A percentile compares a stretch with the other conserved stretches of the same genome.
Conservation (phyloP, 2,113 vertebrate species). For the Forbesichthys agassizii region DNA sequence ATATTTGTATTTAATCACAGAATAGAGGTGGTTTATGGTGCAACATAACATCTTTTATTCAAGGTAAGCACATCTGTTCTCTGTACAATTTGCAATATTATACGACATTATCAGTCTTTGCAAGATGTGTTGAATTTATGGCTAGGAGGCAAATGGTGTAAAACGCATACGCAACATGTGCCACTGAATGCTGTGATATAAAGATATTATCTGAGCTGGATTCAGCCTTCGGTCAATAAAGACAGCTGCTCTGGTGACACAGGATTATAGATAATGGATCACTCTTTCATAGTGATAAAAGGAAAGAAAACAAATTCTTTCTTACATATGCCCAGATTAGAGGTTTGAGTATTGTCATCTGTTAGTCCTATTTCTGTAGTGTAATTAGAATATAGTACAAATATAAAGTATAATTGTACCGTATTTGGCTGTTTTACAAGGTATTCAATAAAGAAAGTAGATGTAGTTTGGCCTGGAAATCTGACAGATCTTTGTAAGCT, state of each 20-base stretch:
- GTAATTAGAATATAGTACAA: slow-evolving; percentile 3
- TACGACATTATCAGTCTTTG: background rate
- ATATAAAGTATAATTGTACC: too few relatives aligned
- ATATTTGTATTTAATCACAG: slow-evolving; percentile 47
- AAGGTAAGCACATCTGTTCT: slow-evolving; percentile 67
- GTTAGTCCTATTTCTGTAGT: background rate
- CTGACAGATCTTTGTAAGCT: background rate
- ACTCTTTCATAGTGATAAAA: slow-evolving; percentile 40
- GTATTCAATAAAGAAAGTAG: background rate
- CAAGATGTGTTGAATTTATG: slow-evolving; percentile 36
- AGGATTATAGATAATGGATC: slow-evolving; percentile 43
- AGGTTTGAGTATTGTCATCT: slow-evolving; percentile 13
- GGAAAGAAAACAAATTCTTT: slow-evolving; percentile 20
- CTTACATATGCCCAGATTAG: slow-evolving; percentile 11
- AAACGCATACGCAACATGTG: slow-evolving; percentile 53
- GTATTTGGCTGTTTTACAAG: background rate
- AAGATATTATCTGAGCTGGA: slow-evolving; percentile 56
- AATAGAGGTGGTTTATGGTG: slow-evolving; percentile 34
- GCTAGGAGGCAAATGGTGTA: slow-evolving; percentile 27
- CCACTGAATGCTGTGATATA: slow-evolving; percentile 61
- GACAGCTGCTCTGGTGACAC: slow-evolving; percentile 50
- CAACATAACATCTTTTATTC: slow-evolving; percentile 53
- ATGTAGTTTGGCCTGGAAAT: background rate
- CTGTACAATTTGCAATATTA: slow-evolving; percentile 19
- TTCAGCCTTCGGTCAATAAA: slow-evolving; percentile 58